Evolutionary conservation across 2,888 invertebrate genomes (phyloP).

Genomic region (Hypselothyrea guttata): DNA sequence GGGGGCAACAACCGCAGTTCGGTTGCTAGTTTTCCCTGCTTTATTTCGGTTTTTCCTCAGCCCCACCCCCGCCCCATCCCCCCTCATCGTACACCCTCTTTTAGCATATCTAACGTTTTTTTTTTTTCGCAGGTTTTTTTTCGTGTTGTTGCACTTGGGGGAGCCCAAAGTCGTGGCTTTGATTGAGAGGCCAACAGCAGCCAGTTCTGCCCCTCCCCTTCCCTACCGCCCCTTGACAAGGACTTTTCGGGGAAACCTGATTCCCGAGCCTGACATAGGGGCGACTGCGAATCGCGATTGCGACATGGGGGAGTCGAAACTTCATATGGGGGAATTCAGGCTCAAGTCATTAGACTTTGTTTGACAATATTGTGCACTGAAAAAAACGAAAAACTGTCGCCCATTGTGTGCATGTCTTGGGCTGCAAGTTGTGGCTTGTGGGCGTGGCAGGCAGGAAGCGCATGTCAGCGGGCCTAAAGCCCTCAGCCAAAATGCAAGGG

Average conservation of each 20-base stretch:
- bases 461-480: constrained; percentile 55
- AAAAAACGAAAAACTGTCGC: constrained; percentile 30
- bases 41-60: constrained; percentile 31
- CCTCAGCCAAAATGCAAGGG: constrained; percentile 19
- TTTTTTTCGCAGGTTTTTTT: neutral
- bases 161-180: constrained; percentile 59
- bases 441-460: constrained; percentile 50
- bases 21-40: constrained; percentile 44
- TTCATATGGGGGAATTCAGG: constrained; percentile 16
- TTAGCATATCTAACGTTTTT: too few species aligned
- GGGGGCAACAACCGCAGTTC: constrained; percentile 67
- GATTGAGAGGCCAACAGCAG: constrained; percentile 60
- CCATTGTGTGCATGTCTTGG: constrained; percentile 54
- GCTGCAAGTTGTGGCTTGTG: constrained; percentile 42
- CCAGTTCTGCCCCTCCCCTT: constrained; percentile 31
- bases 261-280: neutral
- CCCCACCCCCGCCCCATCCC: too few species aligned
- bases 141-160: constrained; percentile 48
- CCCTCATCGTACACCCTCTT: too few species aligned
- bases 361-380: constrained; percentile 59
- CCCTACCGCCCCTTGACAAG: constrained; percentile 10
- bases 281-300: neutral
- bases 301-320: constrained; percentile 29
- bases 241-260: constrained; percentile 23
- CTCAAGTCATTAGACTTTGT: constrained; percentile 74